phyloP scores from a whole-genome alignment of 1,140 invertebrate genomes.

The Battus philenor region DNA sequence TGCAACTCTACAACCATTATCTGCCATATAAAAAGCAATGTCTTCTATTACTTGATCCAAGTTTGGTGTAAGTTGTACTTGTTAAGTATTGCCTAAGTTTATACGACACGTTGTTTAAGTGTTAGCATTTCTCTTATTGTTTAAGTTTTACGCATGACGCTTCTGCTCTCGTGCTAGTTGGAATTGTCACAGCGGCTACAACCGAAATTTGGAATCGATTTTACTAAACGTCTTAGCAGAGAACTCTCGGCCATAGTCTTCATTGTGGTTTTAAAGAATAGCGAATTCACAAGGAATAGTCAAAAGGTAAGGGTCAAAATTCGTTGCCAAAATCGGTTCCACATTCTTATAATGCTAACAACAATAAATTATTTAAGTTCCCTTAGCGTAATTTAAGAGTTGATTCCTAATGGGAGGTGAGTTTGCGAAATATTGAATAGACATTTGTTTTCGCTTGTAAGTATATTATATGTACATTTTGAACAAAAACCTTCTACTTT shows the following conservation, averaged over 20 bases:
- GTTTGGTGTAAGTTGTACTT: slow-evolving; percentile 51
- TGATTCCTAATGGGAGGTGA: slow-evolving; percentile 22
- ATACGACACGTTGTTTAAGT: slow-evolving; percentile 55
- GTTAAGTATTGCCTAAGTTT: slow-evolving; percentile 72
- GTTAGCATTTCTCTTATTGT: slow-evolving; percentile 59
- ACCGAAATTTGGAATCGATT: slow-evolving; percentile 20
- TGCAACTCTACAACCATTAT: slow-evolving; percentile 10
- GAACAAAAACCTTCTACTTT: slow-evolving; percentile 40
- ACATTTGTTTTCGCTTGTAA: slow-evolving; percentile 63
- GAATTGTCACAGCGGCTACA: slow-evolving; percentile 16
- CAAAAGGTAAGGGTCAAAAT: too few relatives aligned
- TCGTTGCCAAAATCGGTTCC: slow-evolving; percentile 28
- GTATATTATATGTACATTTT: slow-evolving; percentile 71
- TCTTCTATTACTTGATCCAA: slow-evolving; percentile 35
- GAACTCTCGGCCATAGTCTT: too few relatives aligned
- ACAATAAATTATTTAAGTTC: slow-evolving; percentile 40
- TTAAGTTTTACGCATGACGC: slow-evolving; percentile 52
- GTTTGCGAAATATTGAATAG: slow-evolving; percentile 38
- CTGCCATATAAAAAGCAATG: slow-evolving; percentile 16
- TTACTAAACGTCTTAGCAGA: slow-evolving; percentile 11
- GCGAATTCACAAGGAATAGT: too few relatives aligned
- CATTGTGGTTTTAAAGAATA: too few relatives aligned
- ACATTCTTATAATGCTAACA: slow-evolving; percentile 38
- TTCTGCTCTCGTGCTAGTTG: slow-evolving; percentile 23
- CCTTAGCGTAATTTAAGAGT: slow-evolving; percentile 32